Evolutionary conservation across 2,797 vertebrate species (phyloP).

Genomic region (Epinephelus malabaricus): DNA sequence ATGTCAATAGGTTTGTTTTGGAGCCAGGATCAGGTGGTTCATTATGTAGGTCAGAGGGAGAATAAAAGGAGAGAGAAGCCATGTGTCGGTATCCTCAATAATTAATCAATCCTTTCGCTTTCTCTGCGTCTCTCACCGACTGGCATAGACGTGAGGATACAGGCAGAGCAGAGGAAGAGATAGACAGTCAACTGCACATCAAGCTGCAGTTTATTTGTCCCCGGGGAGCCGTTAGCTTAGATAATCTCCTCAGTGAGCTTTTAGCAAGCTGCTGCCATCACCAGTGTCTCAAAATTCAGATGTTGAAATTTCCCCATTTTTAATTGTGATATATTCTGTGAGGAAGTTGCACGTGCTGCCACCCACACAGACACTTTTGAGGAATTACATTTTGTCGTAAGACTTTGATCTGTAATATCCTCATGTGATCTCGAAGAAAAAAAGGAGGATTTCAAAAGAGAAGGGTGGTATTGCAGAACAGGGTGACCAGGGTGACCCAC

Average conservation of each 20-base stretch:
- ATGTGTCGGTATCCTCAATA: conserved; percentile 74
- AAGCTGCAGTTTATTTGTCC: conserved; percentile 42
- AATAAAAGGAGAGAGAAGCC: conserved; percentile 62
- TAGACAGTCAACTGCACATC: conserved; percentile 21
- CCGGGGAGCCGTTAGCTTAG: conserved; percentile 41
- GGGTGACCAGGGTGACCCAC: no score
- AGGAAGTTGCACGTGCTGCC: neutral
- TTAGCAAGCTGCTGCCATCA: conserved; percentile 39
- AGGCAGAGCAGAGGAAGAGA: conserved; percentile 36
- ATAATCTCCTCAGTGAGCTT: conserved; percentile 54
- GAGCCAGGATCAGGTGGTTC: conserved; percentile 70
- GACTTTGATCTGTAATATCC: neutral
- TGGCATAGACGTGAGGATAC: conserved; percentile 15
- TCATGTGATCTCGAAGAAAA: conserved; percentile 12
- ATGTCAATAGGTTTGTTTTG: conserved; percentile 64
- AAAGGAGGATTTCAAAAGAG: conserved; percentile 12
- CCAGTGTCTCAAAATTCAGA: conserved; percentile 27
- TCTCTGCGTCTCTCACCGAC: conserved; percentile 28
- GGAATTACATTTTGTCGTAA: neutral
- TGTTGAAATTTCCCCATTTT: conserved; percentile 8
- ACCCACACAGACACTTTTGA: conserved; percentile 7
- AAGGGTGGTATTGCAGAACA: neutral
- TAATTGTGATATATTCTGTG: neutral
- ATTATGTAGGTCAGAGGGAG: conserved; percentile 75
- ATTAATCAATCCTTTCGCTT: conserved; percentile 69